Evolutionary conservation across 1,140 invertebrate species (phyloP).

Genomic region (Danaus plexippus): DNA sequence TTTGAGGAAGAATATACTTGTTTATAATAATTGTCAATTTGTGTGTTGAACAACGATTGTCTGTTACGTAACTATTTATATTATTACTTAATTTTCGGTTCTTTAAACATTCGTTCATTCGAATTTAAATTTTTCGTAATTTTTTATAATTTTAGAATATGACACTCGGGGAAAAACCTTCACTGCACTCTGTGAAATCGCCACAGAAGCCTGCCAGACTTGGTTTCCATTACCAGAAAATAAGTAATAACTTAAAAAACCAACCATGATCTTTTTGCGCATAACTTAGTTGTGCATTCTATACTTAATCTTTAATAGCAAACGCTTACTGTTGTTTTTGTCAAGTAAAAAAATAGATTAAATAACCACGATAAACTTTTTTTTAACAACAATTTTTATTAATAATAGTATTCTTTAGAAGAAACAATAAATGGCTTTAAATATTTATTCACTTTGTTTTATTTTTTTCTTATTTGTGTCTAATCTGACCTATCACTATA

Average conservation of each 20-base stretch:
- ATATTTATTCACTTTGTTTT: background rate
- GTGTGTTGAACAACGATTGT: too few relatives aligned
- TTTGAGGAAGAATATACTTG: too few relatives aligned
- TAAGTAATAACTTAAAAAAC: constrained; percentile 34
- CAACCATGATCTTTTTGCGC: background rate
- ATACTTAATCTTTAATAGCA: background rate
- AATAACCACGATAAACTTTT: too few relatives aligned
- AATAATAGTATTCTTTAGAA: too few relatives aligned
- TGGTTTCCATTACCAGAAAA: constrained; percentile 77
- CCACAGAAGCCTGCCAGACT: constrained; percentile 82
- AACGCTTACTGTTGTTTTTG: too few relatives aligned
- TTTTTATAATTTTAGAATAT: constrained; percentile 74
- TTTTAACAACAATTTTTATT: too few relatives aligned
- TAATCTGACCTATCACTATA: constrained; percentile 32
- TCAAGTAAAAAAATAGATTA: too few relatives aligned
- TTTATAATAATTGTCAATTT: too few relatives aligned
- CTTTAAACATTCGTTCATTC: too few relatives aligned
- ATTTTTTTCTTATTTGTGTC: background rate
- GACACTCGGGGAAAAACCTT: constrained; percentile 79
- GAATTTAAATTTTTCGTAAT: constrained; percentile 1
- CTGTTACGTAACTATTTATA: too few relatives aligned
- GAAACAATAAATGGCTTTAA: too few relatives aligned
- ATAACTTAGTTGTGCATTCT: background rate
- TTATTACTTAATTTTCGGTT: too few relatives aligned
- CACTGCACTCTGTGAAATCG: constrained; percentile 84